Conservation (phyloP, 1,140 invertebrate species). For the Eciton burchellii region DNA sequence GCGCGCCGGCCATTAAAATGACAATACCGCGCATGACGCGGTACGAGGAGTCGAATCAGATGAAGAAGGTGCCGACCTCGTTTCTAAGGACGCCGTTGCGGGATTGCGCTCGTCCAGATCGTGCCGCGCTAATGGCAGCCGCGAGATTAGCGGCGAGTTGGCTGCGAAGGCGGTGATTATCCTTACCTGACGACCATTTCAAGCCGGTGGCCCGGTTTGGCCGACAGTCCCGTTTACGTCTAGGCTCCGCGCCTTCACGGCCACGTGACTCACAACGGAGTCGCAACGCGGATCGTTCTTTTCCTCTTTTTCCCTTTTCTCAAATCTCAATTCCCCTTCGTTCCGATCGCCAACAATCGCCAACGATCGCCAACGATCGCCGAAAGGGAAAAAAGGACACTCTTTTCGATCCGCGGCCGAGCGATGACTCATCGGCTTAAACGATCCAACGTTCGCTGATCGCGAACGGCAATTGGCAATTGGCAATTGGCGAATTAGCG, state of each 20-base stretch:
- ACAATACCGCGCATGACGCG: background rate
- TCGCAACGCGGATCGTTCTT: conserved; percentile 7
- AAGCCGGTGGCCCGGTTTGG: conserved; percentile 46
- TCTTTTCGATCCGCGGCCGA: background rate
- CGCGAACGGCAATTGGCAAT: conserved; percentile 12
- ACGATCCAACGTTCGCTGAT: background rate
- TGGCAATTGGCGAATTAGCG: conserved; percentile 10
- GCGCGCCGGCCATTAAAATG: background rate
- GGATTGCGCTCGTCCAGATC: conserved; percentile 20
- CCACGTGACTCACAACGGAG: conserved; percentile 57
- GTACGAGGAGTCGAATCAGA: too few relatives aligned
- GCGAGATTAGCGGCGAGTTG: conserved; percentile 50
- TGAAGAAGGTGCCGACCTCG: conserved; percentile 15
- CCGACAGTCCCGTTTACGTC: conserved; percentile 41
- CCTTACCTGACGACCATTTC: conserved; percentile 47
- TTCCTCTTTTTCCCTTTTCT: background rate
- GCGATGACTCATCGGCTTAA: background rate
- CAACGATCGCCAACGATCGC: too few relatives aligned
- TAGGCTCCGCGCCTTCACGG: conserved; percentile 1
- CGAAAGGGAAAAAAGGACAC: background rate
- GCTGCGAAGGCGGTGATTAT: conserved; percentile 61
- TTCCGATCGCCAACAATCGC: background rate
- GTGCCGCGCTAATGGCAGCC: conserved; percentile 29
- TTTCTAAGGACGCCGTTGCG: conserved; percentile 39
- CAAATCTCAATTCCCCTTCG: background rate